These are phyloP conservation scores for Physeter macrocephalus DNA, from an alignment of 2,113 vertebrate species.

Conservation along the genomic window DNA sequence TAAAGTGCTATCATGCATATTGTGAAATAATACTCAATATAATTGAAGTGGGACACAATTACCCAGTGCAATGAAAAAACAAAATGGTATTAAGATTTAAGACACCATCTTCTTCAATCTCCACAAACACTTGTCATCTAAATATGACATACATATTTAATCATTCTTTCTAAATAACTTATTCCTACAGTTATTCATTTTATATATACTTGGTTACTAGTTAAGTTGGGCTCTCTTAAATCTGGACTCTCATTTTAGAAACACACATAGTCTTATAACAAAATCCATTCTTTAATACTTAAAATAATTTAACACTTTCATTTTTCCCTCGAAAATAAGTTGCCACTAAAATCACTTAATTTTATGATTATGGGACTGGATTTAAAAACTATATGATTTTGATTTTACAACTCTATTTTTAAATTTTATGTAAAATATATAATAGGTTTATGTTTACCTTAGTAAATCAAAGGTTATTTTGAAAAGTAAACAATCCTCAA, in stretches of 20 bases:
- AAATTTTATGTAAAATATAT: neutral
- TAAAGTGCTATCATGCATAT: conserved; percentile 34
- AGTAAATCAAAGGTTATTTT: neutral
- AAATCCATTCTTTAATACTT: neutral
- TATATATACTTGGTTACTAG: neutral
- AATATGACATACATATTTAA: conserved; percentile 30
- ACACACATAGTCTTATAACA: neutral
- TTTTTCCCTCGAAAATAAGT: neutral
- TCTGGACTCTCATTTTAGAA: neutral
- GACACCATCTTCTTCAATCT: neutral
- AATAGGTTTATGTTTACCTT: neutral
- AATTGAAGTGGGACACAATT: conserved; percentile 51
- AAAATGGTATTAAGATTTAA: conserved; percentile 4
- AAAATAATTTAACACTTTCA: neutral
- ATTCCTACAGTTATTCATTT: neutral
- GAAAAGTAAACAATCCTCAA: neutral
- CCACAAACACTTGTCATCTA: neutral
- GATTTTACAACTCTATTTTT: neutral
- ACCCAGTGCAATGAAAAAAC: conserved; percentile 9
- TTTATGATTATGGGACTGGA: neutral
- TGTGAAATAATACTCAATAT: conserved; percentile 35
- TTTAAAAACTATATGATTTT: neutral
- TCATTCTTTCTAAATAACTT: neutral
- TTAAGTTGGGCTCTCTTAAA: neutral
- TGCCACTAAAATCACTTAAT: neutral